Conservation (phyloP, 2,797 vertebrate genomes). For the Sebastes elongatus region DNA sequence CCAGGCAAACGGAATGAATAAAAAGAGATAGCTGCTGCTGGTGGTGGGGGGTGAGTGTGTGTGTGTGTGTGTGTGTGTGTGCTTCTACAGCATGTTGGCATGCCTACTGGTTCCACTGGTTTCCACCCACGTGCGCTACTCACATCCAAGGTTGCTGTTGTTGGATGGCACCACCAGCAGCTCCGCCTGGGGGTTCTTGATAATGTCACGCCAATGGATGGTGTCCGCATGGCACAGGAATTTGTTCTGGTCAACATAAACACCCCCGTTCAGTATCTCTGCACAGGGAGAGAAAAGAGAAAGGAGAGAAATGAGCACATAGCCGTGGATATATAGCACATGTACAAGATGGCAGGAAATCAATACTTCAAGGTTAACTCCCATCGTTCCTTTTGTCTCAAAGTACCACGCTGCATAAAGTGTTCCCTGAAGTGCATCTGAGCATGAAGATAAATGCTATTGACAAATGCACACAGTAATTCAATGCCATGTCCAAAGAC, state of each 20-base stretch:
- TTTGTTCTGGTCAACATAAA: constrained; percentile 97
- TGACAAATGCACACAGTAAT: constrained; percentile 68
- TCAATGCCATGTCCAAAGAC: constrained; percentile 58
- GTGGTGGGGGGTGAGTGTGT: not conserved
- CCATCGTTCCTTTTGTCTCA: constrained; percentile 50
- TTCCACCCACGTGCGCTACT: constrained; percentile 47
- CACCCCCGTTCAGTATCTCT: constrained; percentile 97
- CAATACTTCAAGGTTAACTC: constrained; percentile 77
- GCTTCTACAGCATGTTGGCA: not conserved
- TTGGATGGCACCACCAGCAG: constrained; percentile 94
- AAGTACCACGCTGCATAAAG: constrained; percentile 29
- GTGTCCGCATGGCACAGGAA: constrained; percentile 97
- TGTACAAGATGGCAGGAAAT: constrained; percentile 67
- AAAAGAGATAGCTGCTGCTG: constrained; percentile 12
- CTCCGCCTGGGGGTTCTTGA: constrained; percentile 93
- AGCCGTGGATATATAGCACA: constrained; percentile 43
- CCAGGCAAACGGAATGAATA: constrained; percentile 55
- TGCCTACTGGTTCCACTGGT: not conserved
- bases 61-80: not conserved
- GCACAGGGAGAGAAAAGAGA: constrained; percentile 27
- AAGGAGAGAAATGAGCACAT: constrained; percentile 42
- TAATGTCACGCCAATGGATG: constrained; percentile 97
- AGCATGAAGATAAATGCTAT: constrained; percentile 73
- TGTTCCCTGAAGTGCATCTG: constrained; percentile 58
- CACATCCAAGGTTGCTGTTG: constrained; percentile 90